Evolutionary conservation across 1,140 invertebrate species (phyloP).

Genomic region (Bombus huntii): DNA sequence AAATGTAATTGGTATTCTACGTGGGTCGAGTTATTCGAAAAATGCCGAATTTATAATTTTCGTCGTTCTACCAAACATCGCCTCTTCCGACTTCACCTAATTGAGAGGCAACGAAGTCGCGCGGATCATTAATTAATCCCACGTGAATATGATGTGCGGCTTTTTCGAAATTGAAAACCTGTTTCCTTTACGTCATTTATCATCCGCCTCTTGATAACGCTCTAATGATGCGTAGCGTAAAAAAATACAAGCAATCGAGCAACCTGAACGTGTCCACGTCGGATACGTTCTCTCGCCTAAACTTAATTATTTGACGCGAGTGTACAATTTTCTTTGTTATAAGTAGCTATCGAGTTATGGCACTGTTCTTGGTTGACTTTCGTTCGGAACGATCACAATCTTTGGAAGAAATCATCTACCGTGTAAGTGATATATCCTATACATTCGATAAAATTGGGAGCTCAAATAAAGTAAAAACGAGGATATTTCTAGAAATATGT

Average conservation of each 20-base stretch:
- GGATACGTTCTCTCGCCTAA: not conserved
- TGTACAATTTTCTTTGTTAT: not conserved
- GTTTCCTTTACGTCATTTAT: conserved; percentile 34
- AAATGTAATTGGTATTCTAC: too few relatives aligned
- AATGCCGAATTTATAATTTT: conserved; percentile 17
- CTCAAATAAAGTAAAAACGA: not conserved
- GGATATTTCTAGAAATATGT: too few relatives aligned
- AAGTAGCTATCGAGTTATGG: too few relatives aligned
- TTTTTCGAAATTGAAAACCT: conserved; percentile 2
- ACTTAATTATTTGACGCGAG: not conserved
- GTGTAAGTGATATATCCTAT: not conserved
- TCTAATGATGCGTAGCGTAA: not conserved
- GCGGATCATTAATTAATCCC: conserved; percentile 45
- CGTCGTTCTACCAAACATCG: not conserved
- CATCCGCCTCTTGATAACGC: conserved; percentile 5
- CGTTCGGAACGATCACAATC: not conserved
- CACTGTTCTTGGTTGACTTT: not conserved
- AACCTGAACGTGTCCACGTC: not conserved
- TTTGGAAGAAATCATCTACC: not conserved
- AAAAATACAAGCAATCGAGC: conserved; percentile 11
- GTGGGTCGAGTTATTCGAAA: not conserved
- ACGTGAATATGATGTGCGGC: conserved; percentile 11
- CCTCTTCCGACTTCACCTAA: conserved; percentile 30
- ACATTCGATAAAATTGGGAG: not conserved
- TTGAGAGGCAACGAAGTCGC: conserved; percentile 38